These are phyloP conservation scores for Alcis repandata DNA, from an alignment of 2,888 invertebrate genomes.

Conservation along the genomic window DNA sequence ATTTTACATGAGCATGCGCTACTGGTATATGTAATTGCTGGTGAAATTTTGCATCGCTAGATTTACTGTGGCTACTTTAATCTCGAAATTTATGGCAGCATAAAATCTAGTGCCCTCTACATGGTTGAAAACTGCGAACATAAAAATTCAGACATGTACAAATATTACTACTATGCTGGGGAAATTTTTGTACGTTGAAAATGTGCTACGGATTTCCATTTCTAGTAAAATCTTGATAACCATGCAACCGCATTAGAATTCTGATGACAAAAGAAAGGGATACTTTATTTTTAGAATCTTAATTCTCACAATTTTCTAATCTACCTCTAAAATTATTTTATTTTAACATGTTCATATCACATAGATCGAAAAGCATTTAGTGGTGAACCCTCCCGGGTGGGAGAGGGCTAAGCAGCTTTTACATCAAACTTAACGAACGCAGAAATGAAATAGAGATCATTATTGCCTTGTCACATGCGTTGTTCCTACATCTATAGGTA, in stretches of 20 bases:
- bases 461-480: too few species aligned
- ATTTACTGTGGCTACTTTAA: conserved; percentile 35
- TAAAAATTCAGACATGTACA: conserved; percentile 14
- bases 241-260: not conserved
- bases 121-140: conserved; percentile 23
- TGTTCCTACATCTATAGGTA: too few species aligned
- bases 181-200: not conserved
- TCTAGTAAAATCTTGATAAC: not conserved
- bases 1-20: conserved; percentile 63
- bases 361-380: too few species aligned
- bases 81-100: conserved; percentile 34
- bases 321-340: not conserved
- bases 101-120: conserved; percentile 27
- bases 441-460: too few species aligned
- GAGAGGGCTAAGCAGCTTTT: too few species aligned
- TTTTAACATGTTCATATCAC: too few species aligned
- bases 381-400: too few species aligned
- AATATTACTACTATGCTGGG: not conserved
- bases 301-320: not conserved
- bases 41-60: conserved; percentile 49
- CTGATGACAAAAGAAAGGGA: not conserved
- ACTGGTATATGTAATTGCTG: conserved; percentile 61
- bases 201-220: not conserved
- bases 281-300: not conserved
- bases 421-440: too few species aligned